A percentile compares a stretch with the other conserved stretches of the same genome.
Conservation (phyloP, 1,140 invertebrate genomes). For the Macrobrachium rosenbergii region DNA sequence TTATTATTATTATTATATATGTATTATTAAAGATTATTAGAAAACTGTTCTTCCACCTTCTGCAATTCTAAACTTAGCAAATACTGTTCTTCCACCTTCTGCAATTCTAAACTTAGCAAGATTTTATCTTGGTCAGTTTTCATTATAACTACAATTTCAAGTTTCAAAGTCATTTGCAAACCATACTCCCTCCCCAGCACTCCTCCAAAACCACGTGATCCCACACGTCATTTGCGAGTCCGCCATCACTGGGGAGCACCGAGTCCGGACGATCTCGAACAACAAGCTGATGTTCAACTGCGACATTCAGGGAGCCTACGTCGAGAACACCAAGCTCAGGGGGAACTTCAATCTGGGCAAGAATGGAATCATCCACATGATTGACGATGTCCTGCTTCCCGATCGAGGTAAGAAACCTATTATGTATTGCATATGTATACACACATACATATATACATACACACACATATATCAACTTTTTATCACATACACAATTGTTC, state of each 20-base stretch:
- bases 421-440: no score
- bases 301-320: conserved; percentile 69
- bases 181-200: conserved; percentile 65
- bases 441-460: neutral
- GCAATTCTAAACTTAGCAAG: no score
- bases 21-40: no score
- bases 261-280: conserved; percentile 69
- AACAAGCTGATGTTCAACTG: conserved; percentile 70
- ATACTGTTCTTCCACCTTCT: no score
- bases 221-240: conserved; percentile 72
- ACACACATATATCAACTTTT: neutral
- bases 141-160: no score
- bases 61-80: no score
- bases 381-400: conserved; percentile 72
- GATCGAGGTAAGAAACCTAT: conserved; percentile 70
- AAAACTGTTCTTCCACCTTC: no score
- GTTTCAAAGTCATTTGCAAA: neutral
- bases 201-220: conserved; percentile 72
- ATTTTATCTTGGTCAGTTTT: no score
- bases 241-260: conserved; percentile 71
- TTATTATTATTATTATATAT: no score
- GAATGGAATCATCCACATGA: conserved; percentile 72
- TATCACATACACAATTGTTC: no score
- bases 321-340: conserved; percentile 69
- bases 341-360: conserved; percentile 69